Evolutionary conservation across 2,888 invertebrate species (phyloP), one percentile per base, ranked within the genome.

Genomic region (Ametastegia equiseti): DNA sequence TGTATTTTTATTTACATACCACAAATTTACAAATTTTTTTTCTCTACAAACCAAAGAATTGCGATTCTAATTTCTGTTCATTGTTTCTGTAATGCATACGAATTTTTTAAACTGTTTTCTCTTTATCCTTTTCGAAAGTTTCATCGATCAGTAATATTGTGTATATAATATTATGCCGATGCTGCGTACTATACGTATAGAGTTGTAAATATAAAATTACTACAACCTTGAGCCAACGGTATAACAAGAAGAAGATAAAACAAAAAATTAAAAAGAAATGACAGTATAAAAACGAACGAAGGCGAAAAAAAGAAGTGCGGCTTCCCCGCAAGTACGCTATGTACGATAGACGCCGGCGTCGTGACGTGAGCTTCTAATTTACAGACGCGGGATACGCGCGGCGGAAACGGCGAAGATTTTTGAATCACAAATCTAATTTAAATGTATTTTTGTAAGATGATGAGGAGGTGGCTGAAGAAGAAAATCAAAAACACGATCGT

Each of bases 341-440:
- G 67, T 36, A 67, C 67, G 67, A 67, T 67, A 67, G 67, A 67
- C 67, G 39, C 67, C 67, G 67, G 67, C 67, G 19, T 19, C 60
- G 60, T 23, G 15, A 11, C 15, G 9, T 9, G 42, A 6, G 42
- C 42, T 42, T 6, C 9, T 42, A 6, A 42, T 42, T 42, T 42
- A 42, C 54, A 6, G n/a, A n/a, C 63, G 63, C 33, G 33, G 13
- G 30, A 33, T 30, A 36, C 63, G 63, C 63, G 54, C 11, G 54
- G 54, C 23, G 23, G 23, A 54, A 54, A 23, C 19, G 1, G 9
- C 23, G 11, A 7, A 19, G 23, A 23, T 23, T 2, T 9, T 42
- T 2, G 42, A 42, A 42, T 42, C 11, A 3, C 11, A n/a, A n/a
- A n/a, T n/a, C n/a, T n/a, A n/a, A n/a, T n/a, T n/a, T n/a, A n/a